phyloP scores from a whole-genome alignment of 2,797 vertebrate species.

The Acomys russatus region DNA sequence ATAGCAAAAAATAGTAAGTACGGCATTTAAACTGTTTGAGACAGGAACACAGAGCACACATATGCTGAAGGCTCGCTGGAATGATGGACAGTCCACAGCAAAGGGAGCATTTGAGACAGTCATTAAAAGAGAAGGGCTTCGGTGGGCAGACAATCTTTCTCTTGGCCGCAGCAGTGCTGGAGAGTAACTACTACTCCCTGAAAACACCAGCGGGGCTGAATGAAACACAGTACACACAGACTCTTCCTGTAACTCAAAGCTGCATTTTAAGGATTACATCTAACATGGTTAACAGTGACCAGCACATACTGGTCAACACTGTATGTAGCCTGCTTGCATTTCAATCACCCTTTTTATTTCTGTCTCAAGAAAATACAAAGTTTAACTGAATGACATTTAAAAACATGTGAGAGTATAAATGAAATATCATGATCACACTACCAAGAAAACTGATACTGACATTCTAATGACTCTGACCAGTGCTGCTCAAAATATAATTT shows the following conservation, averaged over 20 bases:
- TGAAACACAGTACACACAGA: background rate
- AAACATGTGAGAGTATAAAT: constrained; percentile 39
- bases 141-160: background rate
- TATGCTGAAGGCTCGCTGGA: background rate
- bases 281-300: background rate
- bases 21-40: constrained; percentile 20
- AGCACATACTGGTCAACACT: background rate
- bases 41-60: background rate
- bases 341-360: constrained; percentile 27
- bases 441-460: background rate
- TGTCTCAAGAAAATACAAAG: constrained; percentile 43
- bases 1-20: background rate
- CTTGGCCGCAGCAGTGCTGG: constrained; percentile 4
- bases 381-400: constrained; percentile 44
- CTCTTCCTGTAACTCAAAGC: constrained; percentile 1
- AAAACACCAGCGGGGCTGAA: background rate
- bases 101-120: background rate
- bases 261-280: constrained; percentile 42
- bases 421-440: constrained; percentile 36
- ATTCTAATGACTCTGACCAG: constrained; percentile 29
- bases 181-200: constrained; percentile 1
- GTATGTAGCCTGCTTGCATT: background rate
- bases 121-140: background rate
- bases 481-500: constrained; percentile 21
- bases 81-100: background rate